Evolutionary conservation across 2,113 vertebrate genomes (phyloP), one percentile per base, ranked within the genome.

Genomic region (Toxotes jaculatrix): DNA sequence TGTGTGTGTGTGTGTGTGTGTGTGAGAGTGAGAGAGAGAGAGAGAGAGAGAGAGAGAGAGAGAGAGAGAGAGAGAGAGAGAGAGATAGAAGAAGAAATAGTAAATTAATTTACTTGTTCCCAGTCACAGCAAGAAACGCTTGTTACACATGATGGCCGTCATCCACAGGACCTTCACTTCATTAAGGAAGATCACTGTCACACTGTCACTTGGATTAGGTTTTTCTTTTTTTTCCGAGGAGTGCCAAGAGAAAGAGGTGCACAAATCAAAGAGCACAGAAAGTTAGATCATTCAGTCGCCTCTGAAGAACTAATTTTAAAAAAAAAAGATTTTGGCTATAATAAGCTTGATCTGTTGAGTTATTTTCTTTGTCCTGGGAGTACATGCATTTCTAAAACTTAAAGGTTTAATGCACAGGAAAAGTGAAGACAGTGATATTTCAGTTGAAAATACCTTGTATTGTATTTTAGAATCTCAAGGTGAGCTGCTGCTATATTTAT

Each of bases 151-250:
- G 55, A 74, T 40, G 32, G 21, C 55, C 27, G 21, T 77, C 76
- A 79, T 78, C 83, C 71, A 73, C 76, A 64, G 56, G 59, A 74
- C 63, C 34, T 79, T 42, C 43, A 65, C 56, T 83, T 91, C 73
- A 40, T 88, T 82, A 88, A 68, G 49, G 13, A 56, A 66, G 38
- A 77, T 89, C 72, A 79, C 81, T 89, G 77, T 88, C 84, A 81
- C 36, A 68, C 32, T 80, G 79, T 74, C 79, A 84, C 47, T 40
- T 40, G 11, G 38, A 31, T 66, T 72, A 7, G 42, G n/a, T 47
- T 73, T 62, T 36, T 43, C 27, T 64, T 45, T 63, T 66, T 45
- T 27, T 53, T 70, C 51, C 6, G 9, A 71, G 13, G 63, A 67
- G 67, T 6, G 45, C 27, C 31, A 43, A 5, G 63, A 51, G n/a